These are phyloP conservation scores for Pseudomyrmex dendroicus DNA, from an alignment of 1,140 invertebrate species.

Conservation along the genomic window DNA sequence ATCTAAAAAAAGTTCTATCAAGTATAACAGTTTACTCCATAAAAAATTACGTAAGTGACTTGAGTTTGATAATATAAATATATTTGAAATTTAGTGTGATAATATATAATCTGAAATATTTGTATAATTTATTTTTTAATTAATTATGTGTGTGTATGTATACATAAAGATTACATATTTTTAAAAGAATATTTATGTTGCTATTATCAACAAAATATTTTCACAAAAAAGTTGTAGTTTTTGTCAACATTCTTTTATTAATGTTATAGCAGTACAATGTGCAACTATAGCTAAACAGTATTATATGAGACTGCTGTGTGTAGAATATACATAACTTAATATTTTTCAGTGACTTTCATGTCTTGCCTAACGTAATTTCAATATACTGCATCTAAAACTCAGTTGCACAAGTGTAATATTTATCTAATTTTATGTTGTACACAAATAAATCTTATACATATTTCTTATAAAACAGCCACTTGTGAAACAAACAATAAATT, in stretches of 20 bases:
- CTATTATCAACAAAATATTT: conserved; percentile 26
- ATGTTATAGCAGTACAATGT: conserved; percentile 71
- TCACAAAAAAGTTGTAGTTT: conserved; percentile 36
- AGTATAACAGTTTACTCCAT: conserved; percentile 84
- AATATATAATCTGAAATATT: background rate
- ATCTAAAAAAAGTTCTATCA: conserved; percentile 79
- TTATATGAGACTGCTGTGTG: conserved; percentile 65
- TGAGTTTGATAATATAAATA: too few relatives aligned
- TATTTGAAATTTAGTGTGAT: too few relatives aligned
- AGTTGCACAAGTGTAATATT: conserved; percentile 28
- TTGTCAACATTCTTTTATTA: conserved; percentile 74
- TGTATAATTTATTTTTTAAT: background rate
- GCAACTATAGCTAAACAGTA: conserved; percentile 71
- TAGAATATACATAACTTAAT: conserved; percentile 65
- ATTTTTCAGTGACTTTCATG: conserved; percentile 19
- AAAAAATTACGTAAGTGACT: conserved; percentile 82
- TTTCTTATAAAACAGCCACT: too few relatives aligned
- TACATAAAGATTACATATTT: too few relatives aligned
- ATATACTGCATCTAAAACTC: conserved; percentile 55
- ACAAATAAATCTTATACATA: conserved; percentile 45
- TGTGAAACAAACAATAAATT: conserved; percentile 37
- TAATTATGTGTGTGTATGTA: background rate
- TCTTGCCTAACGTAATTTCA: conserved; percentile 50
- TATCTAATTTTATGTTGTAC: conserved; percentile 43
- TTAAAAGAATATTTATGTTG: too few relatives aligned